These are phyloP conservation scores for Gobio gobio DNA, from an alignment of 2,113 vertebrate species.

Conservation along the genomic window DNA sequence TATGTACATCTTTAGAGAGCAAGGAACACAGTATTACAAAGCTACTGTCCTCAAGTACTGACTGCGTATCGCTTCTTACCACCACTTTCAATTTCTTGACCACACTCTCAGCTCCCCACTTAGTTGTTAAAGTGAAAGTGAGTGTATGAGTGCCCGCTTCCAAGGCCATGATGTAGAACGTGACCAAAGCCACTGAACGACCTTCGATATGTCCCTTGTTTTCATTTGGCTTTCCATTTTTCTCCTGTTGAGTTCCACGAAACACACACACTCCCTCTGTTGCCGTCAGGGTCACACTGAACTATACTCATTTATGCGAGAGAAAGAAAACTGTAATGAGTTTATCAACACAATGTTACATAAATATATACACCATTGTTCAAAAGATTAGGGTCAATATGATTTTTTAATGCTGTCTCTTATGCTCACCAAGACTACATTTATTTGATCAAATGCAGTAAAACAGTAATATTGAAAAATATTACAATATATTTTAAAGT, in stretches of 20 bases:
- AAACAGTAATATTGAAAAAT: background rate
- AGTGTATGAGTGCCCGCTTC: conserved; percentile 83
- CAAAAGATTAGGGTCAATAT: background rate
- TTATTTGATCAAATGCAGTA: background rate
- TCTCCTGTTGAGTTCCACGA: conserved; percentile 19
- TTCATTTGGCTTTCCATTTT: conserved; percentile 33
- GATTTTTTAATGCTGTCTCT: background rate
- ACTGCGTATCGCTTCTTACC: conserved; percentile 75
- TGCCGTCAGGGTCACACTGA: conserved; percentile 78
- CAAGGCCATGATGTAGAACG: conserved; percentile 84
- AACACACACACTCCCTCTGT: conserved; percentile 81
- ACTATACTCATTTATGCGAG: conserved; percentile 72
- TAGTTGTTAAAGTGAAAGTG: conserved; percentile 80
- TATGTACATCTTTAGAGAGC: no score
- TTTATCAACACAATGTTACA: background rate
- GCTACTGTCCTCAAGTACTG: background rate
- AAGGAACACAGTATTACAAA: no score
- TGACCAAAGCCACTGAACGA: conserved; percentile 64
- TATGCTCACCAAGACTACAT: background rate
- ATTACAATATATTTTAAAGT: background rate
- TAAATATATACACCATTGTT: background rate
- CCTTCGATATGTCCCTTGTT: conserved; percentile 56
- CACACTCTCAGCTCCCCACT: conserved; percentile 65
- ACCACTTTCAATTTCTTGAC: conserved; percentile 86
- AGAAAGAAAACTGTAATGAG: background rate